Base-by-base conservation (phyloP, 2,113 vertebrate species). In the Narcine bancroftii region DNA sequence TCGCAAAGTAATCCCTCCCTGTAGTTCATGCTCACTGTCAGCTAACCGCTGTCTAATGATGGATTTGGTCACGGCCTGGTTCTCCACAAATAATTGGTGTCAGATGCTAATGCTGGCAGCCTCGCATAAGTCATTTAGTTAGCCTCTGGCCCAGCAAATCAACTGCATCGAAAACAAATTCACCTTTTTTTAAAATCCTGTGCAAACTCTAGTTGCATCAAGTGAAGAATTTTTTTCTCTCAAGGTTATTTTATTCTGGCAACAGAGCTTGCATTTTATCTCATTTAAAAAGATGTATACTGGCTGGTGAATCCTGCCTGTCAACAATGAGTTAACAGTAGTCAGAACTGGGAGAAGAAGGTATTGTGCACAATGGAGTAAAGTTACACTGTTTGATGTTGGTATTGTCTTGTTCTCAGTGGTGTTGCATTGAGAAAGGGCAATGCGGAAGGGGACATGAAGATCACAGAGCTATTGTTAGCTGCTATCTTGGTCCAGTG, bases 61-160 rank as follows among this genome's bases (percentile, higher is more conserved):
- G 81, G 81, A 87, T 87, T 60, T 60, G 81, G 53, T 87, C 81
- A 87, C n/a, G 17, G 81, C 81, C 50, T 60, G 60, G 53, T 87
- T 87, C 81, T n/a, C 81, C 81, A 87, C 81, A 87, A 87, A 87
- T 87, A 87, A 87, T 87, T 87, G 81, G 81, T 60, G 81, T 87
- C 81, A 87, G 81, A 87, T 87, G 81, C 53, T 87, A 87, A 87
- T 60, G 81, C 81, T 53, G n/a, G 53, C 81, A 21, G 50, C 81
- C 81, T 36, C 17, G 81, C 81, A 87, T 87, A 87, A 87, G 81
- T 87, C 81, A 87, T 87, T 87, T 87, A 87, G 81, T 87, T 87
- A 87, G 81, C 81, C 81, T 63, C 81, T 87, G 81, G 81, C 81
- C 81, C n/a, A 21, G 53, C 81, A 87, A 87, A 60, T 53, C 33